phyloP scores from a whole-genome alignment of 2,797 vertebrate species.

The Ctenochaetus hawaiiensis region DNA sequence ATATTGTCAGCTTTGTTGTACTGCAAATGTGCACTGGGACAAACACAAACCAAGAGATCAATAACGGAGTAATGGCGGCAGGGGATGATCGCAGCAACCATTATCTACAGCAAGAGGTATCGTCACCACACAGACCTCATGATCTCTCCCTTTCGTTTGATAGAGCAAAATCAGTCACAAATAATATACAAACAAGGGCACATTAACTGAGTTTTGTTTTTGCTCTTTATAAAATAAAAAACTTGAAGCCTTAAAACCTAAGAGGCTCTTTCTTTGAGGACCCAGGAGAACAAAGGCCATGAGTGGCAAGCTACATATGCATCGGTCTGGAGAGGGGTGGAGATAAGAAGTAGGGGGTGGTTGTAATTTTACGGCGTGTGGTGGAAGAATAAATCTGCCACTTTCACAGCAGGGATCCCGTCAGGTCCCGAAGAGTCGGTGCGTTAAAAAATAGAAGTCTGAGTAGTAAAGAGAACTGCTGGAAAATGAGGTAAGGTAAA shows the following conservation, averaged over 20 bases:
- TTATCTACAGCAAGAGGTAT: conserved; percentile 54
- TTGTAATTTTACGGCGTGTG: conserved; percentile 33
- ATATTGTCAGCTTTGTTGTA: conserved; percentile 23
- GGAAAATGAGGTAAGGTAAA: conserved; percentile 11
- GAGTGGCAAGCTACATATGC: conserved; percentile 33
- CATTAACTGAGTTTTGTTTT: conserved; percentile 21
- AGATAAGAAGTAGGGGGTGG: conserved; percentile 38
- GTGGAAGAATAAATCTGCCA: conserved; percentile 40
- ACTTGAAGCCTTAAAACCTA: conserved; percentile 27
- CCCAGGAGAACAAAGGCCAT: conserved; percentile 69
- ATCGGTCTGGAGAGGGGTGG: conserved; percentile 47
- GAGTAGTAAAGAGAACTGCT: conserved; percentile 4
- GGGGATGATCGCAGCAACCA: conserved; percentile 62
- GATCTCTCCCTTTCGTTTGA: not conserved
- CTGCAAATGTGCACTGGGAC: conserved; percentile 62
- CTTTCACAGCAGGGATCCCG: conserved; percentile 39
- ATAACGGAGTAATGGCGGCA: conserved; percentile 82
- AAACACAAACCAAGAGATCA: conserved; percentile 79
- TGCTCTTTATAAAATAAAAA: conserved; percentile 12
- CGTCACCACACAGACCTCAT: conserved; percentile 12
- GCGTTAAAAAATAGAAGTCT: conserved; percentile 12
- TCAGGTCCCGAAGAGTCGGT: not conserved
- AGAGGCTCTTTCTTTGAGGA: conserved; percentile 51
- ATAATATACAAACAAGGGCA: conserved; percentile 25
- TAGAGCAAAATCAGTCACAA: conserved; percentile 12